Evolutionary conservation across 2,113 vertebrate genomes (phyloP), one percentile per base, ranked within the genome.

Genomic region (Hypomesus transpacificus): DNA sequence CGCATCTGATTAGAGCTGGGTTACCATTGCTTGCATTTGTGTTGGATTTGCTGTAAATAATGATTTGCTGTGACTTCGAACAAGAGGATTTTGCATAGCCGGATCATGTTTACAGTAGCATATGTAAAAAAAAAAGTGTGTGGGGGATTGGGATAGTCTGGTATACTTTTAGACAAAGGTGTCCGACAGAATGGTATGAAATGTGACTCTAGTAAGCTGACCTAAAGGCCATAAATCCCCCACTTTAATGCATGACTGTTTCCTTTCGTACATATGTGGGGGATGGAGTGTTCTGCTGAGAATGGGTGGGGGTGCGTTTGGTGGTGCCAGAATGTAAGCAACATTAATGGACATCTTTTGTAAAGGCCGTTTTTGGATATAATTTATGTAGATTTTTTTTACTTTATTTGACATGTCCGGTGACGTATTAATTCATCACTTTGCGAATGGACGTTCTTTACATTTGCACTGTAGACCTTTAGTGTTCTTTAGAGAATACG

Each of bases 241-340:
- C 92, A 90, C 91, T 94, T 94, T 94, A 94, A 94, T 94, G 93
- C 93, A 94, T 94, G 94, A 93, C 94, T 95, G 93, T 94, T 94
- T 95, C 88, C 91, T 94, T 96, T 95, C 91, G 94, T 96, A 94
- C 94, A 88, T 93, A 86, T 89, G 87, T 90, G 90, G 92, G 92
- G 92, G 90, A 92, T 91, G 92, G 92, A 88, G 86, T 82, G 76
- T 80, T 86, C 74, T 74, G 84, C 82, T 75, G 84, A 80, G 81
- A 64, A 77, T 71, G 83, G 77, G 85, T 80, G 85, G 88, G 90
- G 91, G 90, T 86, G 87, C 84, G 75, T 78, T 84, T 77, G 85
- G 77, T 82, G 78, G 80, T 87, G 73, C 80, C 86, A 86, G 87
- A 56, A 59, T 64, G 62, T 64, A 82, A 79, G 80, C 62, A 83